A percentile compares a stretch with the other conserved stretches of the same genome.
phyloP scores from a whole-genome alignment of 92 coral and sea anemone genomes.

The Siderastrea radians region DNA sequence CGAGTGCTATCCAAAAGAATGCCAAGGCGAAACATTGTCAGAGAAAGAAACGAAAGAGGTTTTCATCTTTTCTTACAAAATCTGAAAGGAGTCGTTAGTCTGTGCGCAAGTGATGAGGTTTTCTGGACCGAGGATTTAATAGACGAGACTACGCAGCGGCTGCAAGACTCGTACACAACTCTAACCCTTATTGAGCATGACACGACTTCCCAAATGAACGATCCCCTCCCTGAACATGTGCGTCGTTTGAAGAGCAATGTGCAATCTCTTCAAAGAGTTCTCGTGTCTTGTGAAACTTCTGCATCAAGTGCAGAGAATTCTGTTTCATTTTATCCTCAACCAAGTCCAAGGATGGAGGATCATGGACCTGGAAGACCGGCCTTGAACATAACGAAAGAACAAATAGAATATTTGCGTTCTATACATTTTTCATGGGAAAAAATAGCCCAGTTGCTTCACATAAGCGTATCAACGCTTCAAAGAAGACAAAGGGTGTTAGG shows the following conservation, averaged over 20 bases:
- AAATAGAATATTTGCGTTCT: constrained; percentile 68
- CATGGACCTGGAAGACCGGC: constrained; percentile 57
- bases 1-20: constrained; percentile 12
- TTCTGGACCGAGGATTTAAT: constrained; percentile 53
- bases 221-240: constrained; percentile 26
- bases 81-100: constrained; percentile 41
- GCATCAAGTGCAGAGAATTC: constrained; percentile 21
- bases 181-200: constrained; percentile 29
- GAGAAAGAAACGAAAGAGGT: constrained; percentile 44
- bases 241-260: constrained; percentile 23
- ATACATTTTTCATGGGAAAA: constrained; percentile 71
- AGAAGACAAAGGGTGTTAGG: constrained; percentile 53
- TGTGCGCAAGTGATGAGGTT: constrained; percentile 41
- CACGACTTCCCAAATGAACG: constrained; percentile 21
- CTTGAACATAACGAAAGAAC: constrained; percentile 49
- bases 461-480: constrained; percentile 51
- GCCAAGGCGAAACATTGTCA: constrained; percentile 34
- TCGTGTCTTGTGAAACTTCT: constrained; percentile 28
- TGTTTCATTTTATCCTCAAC: constrained; percentile 55
- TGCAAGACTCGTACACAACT: constrained; percentile 65
- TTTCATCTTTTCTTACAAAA: constrained; percentile 11
- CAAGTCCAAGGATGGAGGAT: constrained; percentile 11
- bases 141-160: constrained; percentile 54
- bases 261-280: constrained; percentile 27
- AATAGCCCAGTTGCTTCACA: constrained; percentile 64